A percentile compares a stretch with the other conserved stretches of the same genome.
Evolutionary conservation across 1,140 invertebrate genomes (phyloP).

Genomic region (Chrysomallon squamiferum): DNA sequence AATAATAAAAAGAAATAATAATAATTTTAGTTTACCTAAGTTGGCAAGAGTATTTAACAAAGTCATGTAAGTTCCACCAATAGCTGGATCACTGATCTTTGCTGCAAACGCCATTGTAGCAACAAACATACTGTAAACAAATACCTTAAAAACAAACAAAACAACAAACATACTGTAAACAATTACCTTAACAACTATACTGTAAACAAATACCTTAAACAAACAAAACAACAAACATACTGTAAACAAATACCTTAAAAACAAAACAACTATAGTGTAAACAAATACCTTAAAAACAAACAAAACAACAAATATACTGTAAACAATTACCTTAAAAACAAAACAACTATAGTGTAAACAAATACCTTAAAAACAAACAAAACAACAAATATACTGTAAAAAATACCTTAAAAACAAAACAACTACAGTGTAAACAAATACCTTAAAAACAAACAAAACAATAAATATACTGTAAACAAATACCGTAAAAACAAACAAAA

Average conservation of each 20-base stretch:
- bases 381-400: constrained; percentile 78
- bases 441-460: constrained; percentile 41
- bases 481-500: no score
- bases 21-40: constrained; percentile 78
- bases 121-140: constrained; percentile 76
- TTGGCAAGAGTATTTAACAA: constrained; percentile 96
- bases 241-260: no score
- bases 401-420: no score
- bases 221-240: constrained; percentile 81
- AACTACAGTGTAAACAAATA: no score
- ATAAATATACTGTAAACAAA: not conserved
- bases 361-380: constrained; percentile 8
- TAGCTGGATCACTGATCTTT: constrained; percentile 85
- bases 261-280: no score
- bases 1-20: no score
- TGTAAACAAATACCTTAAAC: not conserved
- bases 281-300: constrained; percentile 52
- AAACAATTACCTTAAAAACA: not conserved
- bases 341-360: not conserved
- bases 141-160: constrained; percentile 46
- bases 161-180: not conserved
- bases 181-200: not conserved
- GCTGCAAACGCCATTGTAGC: constrained; percentile 80
- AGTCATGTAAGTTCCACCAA: constrained; percentile 99
- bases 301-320: not conserved